Conservation (phyloP, 2,113 vertebrate genomes). For the Hemichromis elongatus region DNA sequence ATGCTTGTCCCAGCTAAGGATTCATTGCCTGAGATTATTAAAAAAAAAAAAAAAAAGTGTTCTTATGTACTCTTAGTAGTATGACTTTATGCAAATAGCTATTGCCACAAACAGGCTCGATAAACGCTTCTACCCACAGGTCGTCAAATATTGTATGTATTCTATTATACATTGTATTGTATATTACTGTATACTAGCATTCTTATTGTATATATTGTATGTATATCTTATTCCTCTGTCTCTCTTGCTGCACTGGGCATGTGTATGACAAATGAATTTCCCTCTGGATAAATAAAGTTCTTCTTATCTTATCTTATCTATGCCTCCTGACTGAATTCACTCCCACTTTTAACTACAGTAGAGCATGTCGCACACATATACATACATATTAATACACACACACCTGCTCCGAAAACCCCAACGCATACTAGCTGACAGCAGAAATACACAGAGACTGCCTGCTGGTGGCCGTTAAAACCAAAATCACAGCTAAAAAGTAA, state of each 20-base stretch:
- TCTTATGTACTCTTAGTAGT: background rate
- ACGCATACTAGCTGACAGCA: background rate
- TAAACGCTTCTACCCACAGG: background rate
- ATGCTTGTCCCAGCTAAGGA: background rate
- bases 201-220: no score
- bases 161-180: no score
- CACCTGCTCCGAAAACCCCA: background rate
- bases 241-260: no score
- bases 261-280: no score
- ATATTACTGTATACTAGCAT: no score
- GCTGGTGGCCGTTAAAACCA: background rate
- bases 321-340: no score
- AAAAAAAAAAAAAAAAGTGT: background rate
- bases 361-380: no score
- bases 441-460: background rate
- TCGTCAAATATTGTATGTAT: background rate
- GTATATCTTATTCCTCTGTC: no score
- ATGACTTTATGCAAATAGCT: background rate
- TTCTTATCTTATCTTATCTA: no score
- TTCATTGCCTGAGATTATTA: background rate
- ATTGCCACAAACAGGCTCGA: background rate
- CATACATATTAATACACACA: no score
- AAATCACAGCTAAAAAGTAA: background rate
- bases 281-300: no score
- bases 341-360: no score